Evolutionary conservation across 2,797 vertebrate species (phyloP).

Genomic region (Aplochiton taeniatus): DNA sequence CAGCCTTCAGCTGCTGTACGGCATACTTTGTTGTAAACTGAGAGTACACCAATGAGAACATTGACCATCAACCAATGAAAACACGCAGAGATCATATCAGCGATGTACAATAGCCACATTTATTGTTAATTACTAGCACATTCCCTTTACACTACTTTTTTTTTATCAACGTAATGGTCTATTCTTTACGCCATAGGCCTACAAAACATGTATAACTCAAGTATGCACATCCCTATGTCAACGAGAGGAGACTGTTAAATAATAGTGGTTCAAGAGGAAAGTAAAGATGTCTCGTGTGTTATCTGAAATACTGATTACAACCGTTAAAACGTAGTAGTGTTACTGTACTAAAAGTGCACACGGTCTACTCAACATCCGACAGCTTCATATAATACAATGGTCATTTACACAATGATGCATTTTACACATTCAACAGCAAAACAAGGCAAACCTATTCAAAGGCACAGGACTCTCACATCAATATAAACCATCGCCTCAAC

Average conservation of each 20-base stretch:
- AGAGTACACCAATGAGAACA: conserved; percentile 16
- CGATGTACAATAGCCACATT: conserved; percentile 84
- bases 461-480: conserved; percentile 92
- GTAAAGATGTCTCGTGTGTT: conserved; percentile 69
- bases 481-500: conserved; percentile 73
- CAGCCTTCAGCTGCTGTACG: too few relatives aligned
- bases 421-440: conserved; percentile 91
- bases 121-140: conserved; percentile 87
- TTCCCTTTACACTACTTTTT: conserved; percentile 77
- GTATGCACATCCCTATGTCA: conserved; percentile 72
- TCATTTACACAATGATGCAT: conserved; percentile 81
- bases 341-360: conserved; percentile 84
- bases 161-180: conserved; percentile 54
- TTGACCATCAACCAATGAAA: conserved; percentile 37
- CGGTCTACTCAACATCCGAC: conserved; percentile 82
- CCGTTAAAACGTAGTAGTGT: conserved; percentile 86
- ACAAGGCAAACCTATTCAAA: conserved; percentile 91
- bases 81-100: conserved; percentile 47
- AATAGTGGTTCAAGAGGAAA: conserved; percentile 62
- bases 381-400: conserved; percentile 82
- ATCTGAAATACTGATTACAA: conserved; percentile 80
- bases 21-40: too few relatives aligned
- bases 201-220: conserved; percentile 77
- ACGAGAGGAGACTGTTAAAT: conserved; percentile 56
- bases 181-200: conserved; percentile 52